phyloP scores from a whole-genome alignment of 1,140 invertebrate genomes.

The Drosophila biarmipes region DNA sequence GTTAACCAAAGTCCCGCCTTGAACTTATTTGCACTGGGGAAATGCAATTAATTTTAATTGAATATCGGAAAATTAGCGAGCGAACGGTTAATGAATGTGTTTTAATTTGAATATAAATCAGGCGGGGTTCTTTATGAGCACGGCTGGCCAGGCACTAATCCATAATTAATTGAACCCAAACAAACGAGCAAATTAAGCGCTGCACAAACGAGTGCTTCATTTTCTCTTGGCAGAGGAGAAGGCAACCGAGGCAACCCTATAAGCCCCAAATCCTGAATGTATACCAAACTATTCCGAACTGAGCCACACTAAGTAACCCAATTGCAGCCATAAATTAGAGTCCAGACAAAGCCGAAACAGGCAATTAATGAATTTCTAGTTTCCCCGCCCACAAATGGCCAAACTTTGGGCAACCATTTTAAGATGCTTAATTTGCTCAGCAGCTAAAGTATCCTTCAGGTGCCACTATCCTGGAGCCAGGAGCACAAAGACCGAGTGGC shows the following conservation, averaged over 20 bases:
- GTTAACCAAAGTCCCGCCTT: slow-evolving; percentile 22
- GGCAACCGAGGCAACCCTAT: background rate
- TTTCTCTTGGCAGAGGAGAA: slow-evolving; percentile 7
- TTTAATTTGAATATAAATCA: slow-evolving; percentile 52
- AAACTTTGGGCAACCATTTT: slow-evolving; percentile 51
- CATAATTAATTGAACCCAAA: slow-evolving; percentile 53
- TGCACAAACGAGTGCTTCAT: slow-evolving; percentile 27
- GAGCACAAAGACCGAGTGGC: slow-evolving; percentile 14
- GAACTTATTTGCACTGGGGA: slow-evolving; percentile 24
- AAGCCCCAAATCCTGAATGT: background rate
- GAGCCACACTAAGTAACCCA: slow-evolving; percentile 46
- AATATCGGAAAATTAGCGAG: slow-evolving; percentile 43
- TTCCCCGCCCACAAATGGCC: slow-evolving; percentile 35
- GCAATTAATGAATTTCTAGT: slow-evolving; percentile 55
- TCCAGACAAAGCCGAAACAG: slow-evolving; percentile 51
- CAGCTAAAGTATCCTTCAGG: slow-evolving; percentile 26
- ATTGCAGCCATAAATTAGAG: slow-evolving; percentile 53
- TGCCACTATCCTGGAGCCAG: background rate
- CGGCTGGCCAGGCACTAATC: slow-evolving; percentile 34
- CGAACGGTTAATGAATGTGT: slow-evolving; percentile 42
- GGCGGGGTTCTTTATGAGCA: slow-evolving; percentile 21
- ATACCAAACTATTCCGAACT: slow-evolving; percentile 19
- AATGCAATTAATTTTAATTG: slow-evolving; percentile 57
- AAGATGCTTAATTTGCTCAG: slow-evolving; percentile 43
- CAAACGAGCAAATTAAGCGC: slow-evolving; percentile 41